phyloP scores from a whole-genome alignment of 1,140 invertebrate genomes.

The Drosophila cardini region DNA sequence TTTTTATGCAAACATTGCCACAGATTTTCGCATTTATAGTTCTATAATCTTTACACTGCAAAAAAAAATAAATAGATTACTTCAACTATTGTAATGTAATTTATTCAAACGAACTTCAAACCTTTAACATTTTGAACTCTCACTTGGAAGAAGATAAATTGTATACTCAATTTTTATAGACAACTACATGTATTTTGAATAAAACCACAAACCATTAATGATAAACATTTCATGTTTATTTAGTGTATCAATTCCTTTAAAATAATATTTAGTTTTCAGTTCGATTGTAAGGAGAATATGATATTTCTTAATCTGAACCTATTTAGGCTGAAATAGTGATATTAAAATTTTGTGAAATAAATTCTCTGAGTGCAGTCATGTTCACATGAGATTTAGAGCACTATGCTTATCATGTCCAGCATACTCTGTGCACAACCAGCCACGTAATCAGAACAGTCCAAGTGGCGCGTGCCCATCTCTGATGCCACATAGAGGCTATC shows the following conservation, averaged over 20 bases:
- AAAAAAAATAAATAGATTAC: not conserved
- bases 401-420: constrained; percentile 72
- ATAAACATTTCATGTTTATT: no score
- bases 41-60: constrained; percentile 28
- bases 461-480: constrained; percentile 60
- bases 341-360: not conserved
- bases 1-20: constrained; percentile 50
- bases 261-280: no score
- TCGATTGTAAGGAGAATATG: no score
- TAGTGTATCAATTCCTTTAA: no score
- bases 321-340: not conserved
- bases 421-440: constrained; percentile 59
- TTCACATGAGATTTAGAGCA: constrained; percentile 40
- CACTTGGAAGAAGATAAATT: no score
- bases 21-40: constrained; percentile 49
- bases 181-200: no score
- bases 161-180: no score
- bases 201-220: no score
- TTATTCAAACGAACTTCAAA: no score
- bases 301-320: not conserved
- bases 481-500: constrained; percentile 61
- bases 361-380: constrained; percentile 21
- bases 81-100: no score
- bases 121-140: no score
- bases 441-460: constrained; percentile 65